Conservation (phyloP, 2,797 vertebrate species). For the Lithobates sylvaticus region DNA sequence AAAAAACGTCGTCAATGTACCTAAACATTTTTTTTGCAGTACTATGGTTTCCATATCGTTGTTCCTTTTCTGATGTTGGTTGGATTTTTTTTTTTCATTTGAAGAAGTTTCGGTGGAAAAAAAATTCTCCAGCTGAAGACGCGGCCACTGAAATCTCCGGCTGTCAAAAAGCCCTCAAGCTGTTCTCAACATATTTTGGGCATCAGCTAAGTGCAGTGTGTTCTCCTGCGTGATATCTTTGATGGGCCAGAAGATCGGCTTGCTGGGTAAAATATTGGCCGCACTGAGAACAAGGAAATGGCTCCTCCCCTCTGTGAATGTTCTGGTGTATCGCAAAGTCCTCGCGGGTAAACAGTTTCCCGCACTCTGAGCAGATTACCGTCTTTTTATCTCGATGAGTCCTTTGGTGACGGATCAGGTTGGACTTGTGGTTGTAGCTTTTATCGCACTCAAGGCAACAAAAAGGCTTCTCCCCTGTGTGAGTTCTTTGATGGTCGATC, state of each 20-base stretch:
- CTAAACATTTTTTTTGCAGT: no score
- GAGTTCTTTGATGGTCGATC: constrained; percentile 77
- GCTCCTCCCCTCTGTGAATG: constrained; percentile 26
- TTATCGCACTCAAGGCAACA: constrained; percentile 76
- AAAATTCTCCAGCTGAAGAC: no score
- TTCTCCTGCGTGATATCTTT: constrained; percentile 9
- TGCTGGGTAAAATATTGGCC: constrained; percentile 22
- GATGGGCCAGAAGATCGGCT: neutral
- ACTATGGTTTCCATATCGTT: no score
- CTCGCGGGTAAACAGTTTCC: neutral
- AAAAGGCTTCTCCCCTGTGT: constrained; percentile 76
- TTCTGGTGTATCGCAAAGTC: constrained; percentile 22
- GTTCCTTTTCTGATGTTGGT: no score
- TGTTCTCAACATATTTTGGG: no score
- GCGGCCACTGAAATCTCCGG: no score
- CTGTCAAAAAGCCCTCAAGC: no score
- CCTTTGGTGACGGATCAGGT: constrained; percentile 77
- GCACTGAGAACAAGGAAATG: constrained; percentile 18
- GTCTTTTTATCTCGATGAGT: constrained; percentile 65
- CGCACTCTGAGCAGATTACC: constrained; percentile 11
- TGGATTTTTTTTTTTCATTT: no score
- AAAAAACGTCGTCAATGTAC: no score
- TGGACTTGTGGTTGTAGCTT: constrained; percentile 77
- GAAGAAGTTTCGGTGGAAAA: no score
- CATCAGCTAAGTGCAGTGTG: neutral